Percentiles rank a stretch among this genome's conserved stretches.
Evolutionary conservation across 2,888 invertebrate species (phyloP).

Genomic region (Rhagonycha fulva): DNA sequence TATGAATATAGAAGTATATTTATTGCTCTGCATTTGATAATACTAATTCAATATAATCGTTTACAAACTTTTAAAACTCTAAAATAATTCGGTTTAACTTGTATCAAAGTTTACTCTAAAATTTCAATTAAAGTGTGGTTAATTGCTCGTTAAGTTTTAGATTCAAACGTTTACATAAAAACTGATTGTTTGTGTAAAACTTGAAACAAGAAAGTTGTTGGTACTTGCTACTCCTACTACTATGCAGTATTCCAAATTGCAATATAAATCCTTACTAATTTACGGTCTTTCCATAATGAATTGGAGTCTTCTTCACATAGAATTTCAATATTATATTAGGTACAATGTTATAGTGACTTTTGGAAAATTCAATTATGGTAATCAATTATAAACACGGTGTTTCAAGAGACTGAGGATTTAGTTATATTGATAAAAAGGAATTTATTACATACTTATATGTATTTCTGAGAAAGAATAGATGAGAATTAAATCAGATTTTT

Average conservation of each 20-base stretch:
- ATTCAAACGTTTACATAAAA: background rate
- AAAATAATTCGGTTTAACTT: background rate
- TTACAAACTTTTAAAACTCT: background rate
- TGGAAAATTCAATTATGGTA: background rate
- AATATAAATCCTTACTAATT: background rate
- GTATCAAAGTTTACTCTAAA: background rate
- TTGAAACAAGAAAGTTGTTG: background rate
- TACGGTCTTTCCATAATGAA: background rate
- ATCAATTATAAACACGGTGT: background rate
- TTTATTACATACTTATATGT: too few species aligned
- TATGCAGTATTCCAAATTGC: background rate
- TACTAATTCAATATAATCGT: background rate
- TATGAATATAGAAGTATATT: constrained; percentile 26
- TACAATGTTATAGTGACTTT: background rate
- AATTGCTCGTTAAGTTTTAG: background rate
- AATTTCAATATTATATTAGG: background rate
- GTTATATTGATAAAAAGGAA: background rate
- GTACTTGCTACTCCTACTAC: background rate
- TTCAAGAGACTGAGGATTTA: background rate
- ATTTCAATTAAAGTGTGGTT: background rate
- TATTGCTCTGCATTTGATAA: constrained; percentile 10
- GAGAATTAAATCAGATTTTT: background rate
- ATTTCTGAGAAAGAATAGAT: too few species aligned
- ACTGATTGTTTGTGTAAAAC: background rate
- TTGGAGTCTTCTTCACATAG: background rate